Percentiles rank a stretch among this genome's conserved stretches.
These are phyloP conservation scores for Berghia stephanieae DNA, from an alignment of 1,140 invertebrate genomes.

Conservation along the genomic window DNA sequence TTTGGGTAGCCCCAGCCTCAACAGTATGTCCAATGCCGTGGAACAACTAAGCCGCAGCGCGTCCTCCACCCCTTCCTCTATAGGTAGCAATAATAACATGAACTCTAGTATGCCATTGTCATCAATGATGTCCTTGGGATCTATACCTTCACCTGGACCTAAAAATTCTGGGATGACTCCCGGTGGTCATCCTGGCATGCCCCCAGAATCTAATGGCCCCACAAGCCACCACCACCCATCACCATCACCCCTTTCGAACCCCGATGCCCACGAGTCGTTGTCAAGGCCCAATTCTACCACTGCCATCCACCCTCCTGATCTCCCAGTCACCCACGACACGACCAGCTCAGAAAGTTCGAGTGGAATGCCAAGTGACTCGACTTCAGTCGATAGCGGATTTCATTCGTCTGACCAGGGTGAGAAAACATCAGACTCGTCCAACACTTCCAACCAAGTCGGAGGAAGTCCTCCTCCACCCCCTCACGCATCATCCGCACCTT, in stretches of 20 bases:
- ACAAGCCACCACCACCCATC: neutral
- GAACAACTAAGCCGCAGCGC: slow-evolving; percentile 45
- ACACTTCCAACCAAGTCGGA: slow-evolving; percentile 27
- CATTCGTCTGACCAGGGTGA: slow-evolving; percentile 40
- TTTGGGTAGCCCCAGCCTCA: slow-evolving; percentile 43
- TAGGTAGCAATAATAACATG: slow-evolving; percentile 17
- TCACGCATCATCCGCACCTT: neutral
- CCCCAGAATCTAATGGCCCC: too few species aligned
- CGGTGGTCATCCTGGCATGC: too few species aligned
- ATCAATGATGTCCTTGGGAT: too few species aligned
- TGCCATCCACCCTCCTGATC: slow-evolving; percentile 38
- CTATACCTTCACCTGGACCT: too few species aligned
- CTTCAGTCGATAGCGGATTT: slow-evolving; percentile 40
- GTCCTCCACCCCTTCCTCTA: slow-evolving; percentile 28
- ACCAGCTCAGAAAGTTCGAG: slow-evolving; percentile 33
- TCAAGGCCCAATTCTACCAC: slow-evolving; percentile 41
- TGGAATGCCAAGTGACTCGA: slow-evolving; percentile 39
- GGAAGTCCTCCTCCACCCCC: slow-evolving; percentile 24
- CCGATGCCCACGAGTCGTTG: slow-evolving; percentile 34
- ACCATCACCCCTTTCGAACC: slow-evolving; percentile 35
- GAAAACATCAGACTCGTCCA: slow-evolving; percentile 34
- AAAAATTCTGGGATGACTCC: too few species aligned
- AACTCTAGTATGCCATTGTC: slow-evolving; percentile 19
- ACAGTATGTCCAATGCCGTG: slow-evolving; percentile 48
- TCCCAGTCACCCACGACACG: slow-evolving; percentile 25